Evolutionary conservation across 2,113 vertebrate genomes (phyloP).

Genomic region (Percina caprodes): DNA sequence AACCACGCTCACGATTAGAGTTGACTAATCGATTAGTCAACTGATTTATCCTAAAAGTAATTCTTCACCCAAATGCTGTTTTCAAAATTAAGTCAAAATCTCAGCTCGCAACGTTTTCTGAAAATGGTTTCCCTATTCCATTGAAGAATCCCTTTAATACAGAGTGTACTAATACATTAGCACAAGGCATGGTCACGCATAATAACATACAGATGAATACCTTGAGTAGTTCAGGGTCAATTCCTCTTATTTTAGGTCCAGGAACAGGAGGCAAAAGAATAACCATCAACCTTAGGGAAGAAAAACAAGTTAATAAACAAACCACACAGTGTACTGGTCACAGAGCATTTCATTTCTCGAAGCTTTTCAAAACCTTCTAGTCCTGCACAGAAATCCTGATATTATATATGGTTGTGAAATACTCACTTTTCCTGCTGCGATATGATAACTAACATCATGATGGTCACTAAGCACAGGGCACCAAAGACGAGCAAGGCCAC

Average conservation of each 20-base stretch:
- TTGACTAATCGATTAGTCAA: no score
- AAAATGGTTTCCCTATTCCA: not conserved
- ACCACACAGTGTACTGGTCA: not conserved
- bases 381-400: not conserved
- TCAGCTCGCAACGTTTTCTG: not conserved
- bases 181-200: not conserved
- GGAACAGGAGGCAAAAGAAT: conserved; percentile 94
- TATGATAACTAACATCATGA: conserved; percentile 86
- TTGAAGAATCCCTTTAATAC: not conserved
- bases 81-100: not conserved
- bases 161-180: not conserved
- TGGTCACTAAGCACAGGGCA: conserved; percentile 83
- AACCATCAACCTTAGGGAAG: conserved; percentile 90
- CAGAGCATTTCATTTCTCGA: not conserved
- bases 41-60: no score
- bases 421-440: conserved; percentile 92
- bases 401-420: not conserved
- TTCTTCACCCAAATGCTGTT: no score
- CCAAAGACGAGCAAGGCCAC: conserved; percentile 87
- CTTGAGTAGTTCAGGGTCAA: conserved; percentile 93
- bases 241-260: conserved; percentile 96
- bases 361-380: not conserved
- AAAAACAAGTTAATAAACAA: conserved; percentile 39
- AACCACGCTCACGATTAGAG: no score
- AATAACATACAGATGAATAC: conserved; percentile 66